Evolutionary conservation across 2,888 invertebrate genomes (phyloP).

Genomic region (Ormyrus nitidulus): DNA sequence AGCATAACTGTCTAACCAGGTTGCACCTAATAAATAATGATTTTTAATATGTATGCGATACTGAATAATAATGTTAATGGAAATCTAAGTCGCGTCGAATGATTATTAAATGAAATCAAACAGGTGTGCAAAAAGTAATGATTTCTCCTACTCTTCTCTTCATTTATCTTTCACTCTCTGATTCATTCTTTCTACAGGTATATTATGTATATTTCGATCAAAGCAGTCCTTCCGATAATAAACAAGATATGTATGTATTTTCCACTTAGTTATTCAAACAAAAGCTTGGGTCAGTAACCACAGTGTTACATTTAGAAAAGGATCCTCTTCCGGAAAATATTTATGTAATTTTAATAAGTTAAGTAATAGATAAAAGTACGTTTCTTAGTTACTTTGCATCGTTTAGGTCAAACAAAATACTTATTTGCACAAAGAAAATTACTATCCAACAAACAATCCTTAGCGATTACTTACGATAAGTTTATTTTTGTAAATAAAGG

Average conservation of each 20-base stretch:
- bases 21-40: background rate
- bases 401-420: background rate
- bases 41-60: slow-evolving; percentile 4
- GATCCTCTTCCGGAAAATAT: slow-evolving; percentile 33
- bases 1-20: slow-evolving; percentile 35
- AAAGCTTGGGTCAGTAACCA: slow-evolving; percentile 32
- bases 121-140: slow-evolving; percentile 13
- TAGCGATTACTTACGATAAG: too few relatives aligned
- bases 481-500: too few relatives aligned
- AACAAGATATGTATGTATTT: slow-evolving; percentile 57
- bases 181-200: slow-evolving; percentile 22
- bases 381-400: too few relatives aligned
- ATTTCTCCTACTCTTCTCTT: background rate
- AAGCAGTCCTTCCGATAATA: slow-evolving; percentile 54
- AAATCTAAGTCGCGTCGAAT: background rate
- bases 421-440: background rate
- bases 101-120: slow-evolving; percentile 10
- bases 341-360: background rate
- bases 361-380: too few relatives aligned
- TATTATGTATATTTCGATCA: slow-evolving; percentile 46
- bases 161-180: background rate
- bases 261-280: slow-evolving; percentile 41
- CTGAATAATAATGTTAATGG: background rate
- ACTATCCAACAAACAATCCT: too few relatives aligned
- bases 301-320: slow-evolving; percentile 39